These are phyloP conservation scores for Cheilosia vulpina DNA, from an alignment of 2,888 invertebrate genomes.

Conservation along the genomic window DNA sequence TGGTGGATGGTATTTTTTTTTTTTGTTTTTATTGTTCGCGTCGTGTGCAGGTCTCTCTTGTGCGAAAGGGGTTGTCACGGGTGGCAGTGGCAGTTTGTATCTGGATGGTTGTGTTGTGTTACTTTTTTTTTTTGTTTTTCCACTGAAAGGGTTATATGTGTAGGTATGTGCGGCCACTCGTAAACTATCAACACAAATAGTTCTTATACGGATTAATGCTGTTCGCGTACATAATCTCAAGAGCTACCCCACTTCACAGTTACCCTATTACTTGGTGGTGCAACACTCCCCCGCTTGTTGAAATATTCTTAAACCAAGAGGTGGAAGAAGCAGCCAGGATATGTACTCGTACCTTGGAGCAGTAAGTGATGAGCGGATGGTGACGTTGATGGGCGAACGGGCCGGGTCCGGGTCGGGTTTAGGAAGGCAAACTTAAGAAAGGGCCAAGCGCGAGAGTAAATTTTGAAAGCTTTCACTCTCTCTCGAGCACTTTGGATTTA, in stretches of 20 bases:
- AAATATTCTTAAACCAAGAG: slow-evolving; percentile 3
- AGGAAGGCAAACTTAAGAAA: slow-evolving; percentile 16
- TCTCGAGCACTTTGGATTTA: slow-evolving; percentile 20
- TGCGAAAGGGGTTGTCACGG: background rate
- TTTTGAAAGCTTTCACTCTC: slow-evolving; percentile 64
- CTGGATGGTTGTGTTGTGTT: background rate
- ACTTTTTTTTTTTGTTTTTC: slow-evolving; percentile 9
- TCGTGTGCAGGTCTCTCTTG: slow-evolving; percentile 2
- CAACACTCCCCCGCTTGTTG: background rate
- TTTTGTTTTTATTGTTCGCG: background rate
- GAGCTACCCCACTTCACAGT: background rate
- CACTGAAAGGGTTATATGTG: slow-evolving; percentile 15
- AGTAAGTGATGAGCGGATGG: slow-evolving; percentile 47
- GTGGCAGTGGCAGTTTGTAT: background rate
- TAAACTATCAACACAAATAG: slow-evolving; percentile 33
- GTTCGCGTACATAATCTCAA: slow-evolving; percentile 25
- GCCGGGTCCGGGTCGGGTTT: too few relatives aligned
- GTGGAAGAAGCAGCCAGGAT: slow-evolving; percentile 15
- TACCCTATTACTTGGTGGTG: slow-evolving; percentile 2
- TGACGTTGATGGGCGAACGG: background rate
- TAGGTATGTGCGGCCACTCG: background rate
- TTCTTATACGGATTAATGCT: slow-evolving; percentile 29
- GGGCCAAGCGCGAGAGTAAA: slow-evolving; percentile 36
- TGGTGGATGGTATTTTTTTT: slow-evolving; percentile 23
- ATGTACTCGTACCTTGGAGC: slow-evolving; percentile 17